A percentile compares a stretch with the other conserved stretches of the same genome.
These are phyloP conservation scores for Cheilosia vernalis DNA, from an alignment of 2,888 invertebrate genomes.

Conservation along the genomic window DNA sequence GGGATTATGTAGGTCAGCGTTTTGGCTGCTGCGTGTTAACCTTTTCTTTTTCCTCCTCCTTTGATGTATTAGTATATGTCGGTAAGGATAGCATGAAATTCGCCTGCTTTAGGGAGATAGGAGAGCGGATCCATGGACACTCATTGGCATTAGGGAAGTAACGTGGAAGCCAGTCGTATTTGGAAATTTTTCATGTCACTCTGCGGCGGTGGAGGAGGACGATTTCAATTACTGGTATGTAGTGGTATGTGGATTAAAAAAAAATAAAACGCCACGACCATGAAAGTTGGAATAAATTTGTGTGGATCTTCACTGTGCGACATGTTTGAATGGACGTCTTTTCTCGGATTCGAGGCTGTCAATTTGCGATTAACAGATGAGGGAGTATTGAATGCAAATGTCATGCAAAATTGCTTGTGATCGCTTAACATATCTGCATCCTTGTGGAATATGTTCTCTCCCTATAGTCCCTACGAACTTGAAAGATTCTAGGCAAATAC, in stretches of 20 bases:
- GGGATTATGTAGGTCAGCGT: slow-evolving; percentile 63
- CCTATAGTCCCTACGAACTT: too few relatives aligned
- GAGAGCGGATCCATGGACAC: slow-evolving; percentile 30
- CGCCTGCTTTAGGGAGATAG: slow-evolving; percentile 38
- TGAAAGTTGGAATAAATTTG: neutral
- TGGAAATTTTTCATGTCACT: slow-evolving; percentile 21
- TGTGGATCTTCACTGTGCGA: too few relatives aligned
- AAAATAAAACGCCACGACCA: neutral
- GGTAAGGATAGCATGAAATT: neutral
- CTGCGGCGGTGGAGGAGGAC: neutral
- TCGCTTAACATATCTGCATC: too few relatives aligned
- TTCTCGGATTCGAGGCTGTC: too few relatives aligned
- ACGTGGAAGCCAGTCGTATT: slow-evolving; percentile 12
- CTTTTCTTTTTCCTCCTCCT: slow-evolving; percentile 17
- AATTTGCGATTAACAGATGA: too few relatives aligned
- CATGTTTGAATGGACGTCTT: too few relatives aligned
- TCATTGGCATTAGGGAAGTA: slow-evolving; percentile 19
- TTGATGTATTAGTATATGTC: too few relatives aligned
- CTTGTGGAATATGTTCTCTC: too few relatives aligned
- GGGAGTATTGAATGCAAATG: too few relatives aligned
- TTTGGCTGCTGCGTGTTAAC: slow-evolving; percentile 42
- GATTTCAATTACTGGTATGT: slow-evolving; percentile 47
- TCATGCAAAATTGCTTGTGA: too few relatives aligned
- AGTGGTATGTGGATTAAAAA: neutral
- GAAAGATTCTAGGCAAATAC: too few relatives aligned